A percentile compares a stretch with the other conserved stretches of the same genome.
phyloP scores from a whole-genome alignment of 2,888 invertebrate species.

The Hypomecis atomaria region DNA sequence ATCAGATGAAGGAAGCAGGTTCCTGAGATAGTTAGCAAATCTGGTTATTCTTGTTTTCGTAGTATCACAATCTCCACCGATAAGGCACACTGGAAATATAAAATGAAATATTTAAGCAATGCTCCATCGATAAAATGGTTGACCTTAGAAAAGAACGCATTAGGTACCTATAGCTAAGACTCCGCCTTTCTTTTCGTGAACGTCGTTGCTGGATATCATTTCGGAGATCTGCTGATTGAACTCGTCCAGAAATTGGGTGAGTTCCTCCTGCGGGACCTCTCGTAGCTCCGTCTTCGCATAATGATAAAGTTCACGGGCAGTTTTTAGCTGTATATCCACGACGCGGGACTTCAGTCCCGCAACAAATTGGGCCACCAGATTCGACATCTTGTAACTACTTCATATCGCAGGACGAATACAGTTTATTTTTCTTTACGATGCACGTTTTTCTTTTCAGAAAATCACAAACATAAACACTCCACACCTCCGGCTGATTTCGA shows the following conservation, averaged over 20 bases:
- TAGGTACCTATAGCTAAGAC: constrained; percentile 94
- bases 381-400: constrained; percentile 69
- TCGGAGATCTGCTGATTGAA: constrained; percentile 98
- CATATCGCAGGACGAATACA: constrained; percentile 43
- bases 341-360: constrained; percentile 94
- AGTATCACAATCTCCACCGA: constrained; percentile 96
- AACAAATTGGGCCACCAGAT: constrained; percentile 91
- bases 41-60: constrained; percentile 95
- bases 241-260: constrained; percentile 95
- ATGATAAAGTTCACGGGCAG: constrained; percentile 94
- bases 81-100: constrained; percentile 90
- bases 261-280: constrained; percentile 95
- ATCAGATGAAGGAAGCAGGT: constrained; percentile 95
- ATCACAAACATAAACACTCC: constrained; percentile 52
- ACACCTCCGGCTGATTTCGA: constrained; percentile 37
- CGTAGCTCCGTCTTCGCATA: constrained; percentile 96
- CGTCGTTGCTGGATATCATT: constrained; percentile 97
- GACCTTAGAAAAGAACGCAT: constrained; percentile 16
- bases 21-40: constrained; percentile 96
- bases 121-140: neutral
- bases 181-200: constrained; percentile 97
- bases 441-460: constrained; percentile 39
- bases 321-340: constrained; percentile 93
- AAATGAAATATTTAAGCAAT: neutral
- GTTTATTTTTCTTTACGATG: constrained; percentile 21